Base-by-base conservation (phyloP, 2,113 vertebrate species). In the Morone saxatilis region DNA sequence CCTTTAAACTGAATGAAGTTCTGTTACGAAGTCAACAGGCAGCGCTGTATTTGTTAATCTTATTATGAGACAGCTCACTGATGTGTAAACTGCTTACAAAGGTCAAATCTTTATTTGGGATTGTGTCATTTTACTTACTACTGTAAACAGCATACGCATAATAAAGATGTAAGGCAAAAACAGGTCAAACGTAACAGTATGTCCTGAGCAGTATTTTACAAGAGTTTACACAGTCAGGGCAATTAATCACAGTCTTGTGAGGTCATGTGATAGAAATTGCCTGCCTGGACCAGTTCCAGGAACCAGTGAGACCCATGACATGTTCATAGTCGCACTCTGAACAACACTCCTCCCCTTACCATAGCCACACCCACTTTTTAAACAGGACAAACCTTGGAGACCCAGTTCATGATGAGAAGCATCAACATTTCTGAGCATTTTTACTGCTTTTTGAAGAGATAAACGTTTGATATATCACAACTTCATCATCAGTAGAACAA, bases 241-340 rank as follows among this genome's bases (percentile, higher is more conserved):
- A 56, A 40, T 70, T 54, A 57, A 57, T 70, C 71, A 41, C n/a
- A 36, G 80, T 87, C 71, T 75, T 63, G 85, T 84, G 78, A 66
- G 59, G 83, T 93, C 90, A 93, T 91, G 89, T 93, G 93, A 89
- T 53, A 40, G 45, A 76, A 38, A 41, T 13, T 38, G 54, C 22
- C 60, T 54, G n/a, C 19, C 80, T 66, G 47, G 38, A n/a, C 31
- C 61, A 38, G 66, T 68, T 63, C 89, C 65, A 72, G 51, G 50
- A 91, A 53, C 56, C 47, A 41, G 73, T 6, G 40, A 59, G 45
- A 48, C 87, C 74, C 80, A 43, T 86, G 82, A 85, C 54, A 25
- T 63, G 73, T 31, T 71, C 40, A 40, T 38, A 48, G 40, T 43
- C 22, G 62, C 0, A 2, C 17, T 51, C 71, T 56, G 63, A 41